Evolutionary conservation across 2,888 invertebrate species (phyloP), one percentile per base, ranked within the genome.

Genomic region (Melanotus villosus): DNA sequence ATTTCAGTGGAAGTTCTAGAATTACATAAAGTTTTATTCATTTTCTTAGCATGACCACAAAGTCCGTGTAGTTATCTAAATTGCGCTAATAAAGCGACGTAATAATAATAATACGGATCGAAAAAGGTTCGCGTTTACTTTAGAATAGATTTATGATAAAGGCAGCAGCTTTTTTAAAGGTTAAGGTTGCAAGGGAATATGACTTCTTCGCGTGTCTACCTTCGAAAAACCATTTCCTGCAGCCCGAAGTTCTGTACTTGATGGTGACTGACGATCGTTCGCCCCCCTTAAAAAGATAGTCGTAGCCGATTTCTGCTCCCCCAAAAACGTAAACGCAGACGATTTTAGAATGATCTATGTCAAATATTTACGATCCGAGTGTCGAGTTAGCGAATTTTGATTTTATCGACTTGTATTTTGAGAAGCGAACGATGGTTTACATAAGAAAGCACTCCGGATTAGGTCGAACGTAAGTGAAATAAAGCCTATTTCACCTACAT

Each of bases 141-240:
- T 45, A 59, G 12, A 32, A 19, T 16, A 45, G 30, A 59, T 45
- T 43, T 59, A 32, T 41, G 59, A 23, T 59, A 52, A 47, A 52
- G 23, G 50, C 36, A 18, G 12, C 34, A 19, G n/a, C n/a, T n/a
- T 21, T 38, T 32, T 12, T 50, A 62, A 62, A 62, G 62, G 62
- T 62, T 62, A 62, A 62, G 62, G 62, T 62, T 62, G 45, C 45
- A 45, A 59, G 30, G 47, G n/a, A 38, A 52, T 50, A 62, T 62
- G 62, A 50, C 62, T 62, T 50, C 50, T 62, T 62, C 32, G 62
- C 62, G 62, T 62, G 62, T 38, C 36, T 34, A 30, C 18, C 36
- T 47, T 62, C 32, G 47, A 16, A 62, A 60, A 62, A 52, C 50
- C 50, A 52, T 62, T 62, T 62, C 62, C 62, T 62, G 59, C 23